Base-by-base conservation (phyloP, 2,888 invertebrate genomes). In the Barypeithes pellucidus region DNA sequence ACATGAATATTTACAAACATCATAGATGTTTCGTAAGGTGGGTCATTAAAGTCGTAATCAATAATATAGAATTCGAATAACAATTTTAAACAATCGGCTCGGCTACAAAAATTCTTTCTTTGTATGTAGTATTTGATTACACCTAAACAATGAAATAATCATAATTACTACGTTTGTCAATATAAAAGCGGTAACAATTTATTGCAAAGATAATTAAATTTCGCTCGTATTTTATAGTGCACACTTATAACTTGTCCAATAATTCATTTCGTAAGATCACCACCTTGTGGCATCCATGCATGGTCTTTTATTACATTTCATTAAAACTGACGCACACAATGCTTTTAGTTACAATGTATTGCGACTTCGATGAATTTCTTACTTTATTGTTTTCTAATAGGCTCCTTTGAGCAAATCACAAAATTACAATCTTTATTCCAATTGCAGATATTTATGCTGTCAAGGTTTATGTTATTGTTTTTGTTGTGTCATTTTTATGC, bases 181-280 rank as follows among this genome's bases (percentile, higher is more conserved):
- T 75, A 73, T 70, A 72, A 75, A 69, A 71, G 72, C 75, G 72
- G 59, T 62, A 75, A 76, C 73, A 75, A 75, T 77, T 77, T 77
- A 77, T 75, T 72, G 70, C 74, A 62, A 66, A 74, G 76, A 75
- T 76, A 77, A 79, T 80, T 80, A 79, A 77, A 77, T 75, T 66
- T 68, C 67, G 66, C 66, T 68, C 75, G 75, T 75, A 78, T 77
- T 80, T 80, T 79, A 80, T 78, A 75, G 66, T 79, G 78, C 80
- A 78, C 80, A 80, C 80, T 80, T 80, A 77, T 75, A 78, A 78
- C 79, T 76, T 78, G 80, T 80, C 81, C 79, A 77, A 81, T 81
- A 80, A 80, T 77, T 81, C 81, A 81, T 80, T 77, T 75, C 74
- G 73, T 72, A 79, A 78, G 79, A 81, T 81, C 81, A 80, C 80